A percentile compares a stretch with the other conserved stretches of the same genome.
Evolutionary conservation across 2,888 invertebrate species (phyloP).

Genomic region (Darwinula stevensoni): DNA sequence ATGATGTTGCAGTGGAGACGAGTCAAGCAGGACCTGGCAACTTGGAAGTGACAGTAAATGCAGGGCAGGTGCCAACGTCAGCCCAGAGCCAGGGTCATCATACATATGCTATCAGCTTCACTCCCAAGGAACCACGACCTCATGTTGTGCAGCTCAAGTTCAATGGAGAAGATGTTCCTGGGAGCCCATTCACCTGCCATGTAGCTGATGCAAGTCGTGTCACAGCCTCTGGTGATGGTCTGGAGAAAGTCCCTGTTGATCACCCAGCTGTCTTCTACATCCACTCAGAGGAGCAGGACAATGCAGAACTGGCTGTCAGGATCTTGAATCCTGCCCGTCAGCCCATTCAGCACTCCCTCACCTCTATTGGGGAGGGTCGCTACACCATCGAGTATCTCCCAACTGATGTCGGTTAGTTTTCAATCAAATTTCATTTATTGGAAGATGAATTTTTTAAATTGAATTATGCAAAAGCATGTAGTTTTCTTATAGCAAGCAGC

Average conservation of each 20-base stretch:
- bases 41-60: constrained; percentile 90
- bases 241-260: constrained; percentile 69
- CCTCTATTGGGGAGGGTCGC: constrained; percentile 16
- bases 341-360: constrained; percentile 26
- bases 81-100: constrained; percentile 89
- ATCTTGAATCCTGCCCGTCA: constrained; percentile 42
- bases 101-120: constrained; percentile 86
- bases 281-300: constrained; percentile 40
- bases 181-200: constrained; percentile 49
- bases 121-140: constrained; percentile 60
- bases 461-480: not conserved
- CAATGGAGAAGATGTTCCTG: constrained; percentile 80
- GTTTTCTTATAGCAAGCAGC: no score
- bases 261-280: constrained; percentile 53
- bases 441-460: no score
- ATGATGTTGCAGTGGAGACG: constrained; percentile 91
- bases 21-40: constrained; percentile 95
- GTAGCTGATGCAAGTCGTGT: constrained; percentile 57
- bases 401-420: constrained; percentile 39
- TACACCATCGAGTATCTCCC: constrained; percentile 35
- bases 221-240: constrained; percentile 40
- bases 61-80: constrained; percentile 81
- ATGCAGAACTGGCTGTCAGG: constrained; percentile 36
- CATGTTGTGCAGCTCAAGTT: constrained; percentile 86
- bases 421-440: no score